Percentiles rank a stretch among this genome's conserved stretches.
These are phyloP conservation scores for Heterodera schachtii DNA, from an alignment of 1,140 invertebrate genomes.

Conservation along the genomic window DNA sequence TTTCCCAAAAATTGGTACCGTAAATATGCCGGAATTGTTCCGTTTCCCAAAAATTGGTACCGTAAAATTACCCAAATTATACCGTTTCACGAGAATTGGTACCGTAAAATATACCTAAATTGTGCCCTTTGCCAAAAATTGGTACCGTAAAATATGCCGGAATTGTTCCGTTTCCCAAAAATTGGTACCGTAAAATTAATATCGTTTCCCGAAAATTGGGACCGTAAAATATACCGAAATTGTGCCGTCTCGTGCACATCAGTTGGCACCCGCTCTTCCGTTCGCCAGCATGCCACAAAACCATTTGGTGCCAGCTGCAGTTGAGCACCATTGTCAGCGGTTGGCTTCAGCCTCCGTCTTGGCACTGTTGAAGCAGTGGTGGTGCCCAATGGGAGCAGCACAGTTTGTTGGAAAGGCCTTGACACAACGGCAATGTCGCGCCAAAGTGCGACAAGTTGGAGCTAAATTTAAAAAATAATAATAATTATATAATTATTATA, in stretches of 20 bases:
- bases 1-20: no score
- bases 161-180: no score
- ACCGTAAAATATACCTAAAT: neutral
- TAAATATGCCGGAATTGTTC: no score
- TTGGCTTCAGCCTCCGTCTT: neutral
- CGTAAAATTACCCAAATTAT: neutral
- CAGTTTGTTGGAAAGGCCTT: slow-evolving; percentile 36
- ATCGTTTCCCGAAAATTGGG: no score
- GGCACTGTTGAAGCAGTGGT: neutral
- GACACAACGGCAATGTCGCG: slow-evolving; percentile 47
- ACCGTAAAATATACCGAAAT: neutral
- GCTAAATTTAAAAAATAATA: slow-evolving; percentile 38
- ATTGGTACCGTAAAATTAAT: no score
- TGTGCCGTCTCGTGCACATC: neutral
- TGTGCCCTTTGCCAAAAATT: neutral
- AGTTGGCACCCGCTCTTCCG: slow-evolving; percentile 6
- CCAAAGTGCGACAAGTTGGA: slow-evolving; percentile 49
- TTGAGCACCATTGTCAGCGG: neutral
- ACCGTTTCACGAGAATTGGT: no score
- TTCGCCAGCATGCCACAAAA: slow-evolving; percentile 32
- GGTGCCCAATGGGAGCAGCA: slow-evolving; percentile 31
- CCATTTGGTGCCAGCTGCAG: slow-evolving; percentile 38
- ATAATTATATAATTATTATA: no score
- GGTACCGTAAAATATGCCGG: no score
- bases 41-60: no score